These are phyloP conservation scores for Actinopyga echinites DNA, from an alignment of 53 echinoderm and acorn worm species.

Conservation along the genomic window DNA sequence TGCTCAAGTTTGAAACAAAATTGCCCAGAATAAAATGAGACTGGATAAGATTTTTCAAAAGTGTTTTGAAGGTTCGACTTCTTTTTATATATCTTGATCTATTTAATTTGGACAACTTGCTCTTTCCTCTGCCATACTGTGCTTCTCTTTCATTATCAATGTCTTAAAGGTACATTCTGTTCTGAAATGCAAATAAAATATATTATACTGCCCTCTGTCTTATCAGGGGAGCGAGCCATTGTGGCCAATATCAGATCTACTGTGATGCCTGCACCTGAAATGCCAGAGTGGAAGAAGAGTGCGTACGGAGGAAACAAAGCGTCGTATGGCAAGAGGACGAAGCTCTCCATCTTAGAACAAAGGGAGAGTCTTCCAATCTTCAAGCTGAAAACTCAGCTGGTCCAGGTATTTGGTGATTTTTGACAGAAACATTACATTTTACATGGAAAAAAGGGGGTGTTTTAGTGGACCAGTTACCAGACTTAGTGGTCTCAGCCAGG, in stretches of 20 bases:
- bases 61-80: too few species aligned
- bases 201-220: background rate
- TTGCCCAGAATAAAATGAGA: too few species aligned
- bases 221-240: slow-evolving; percentile 77
- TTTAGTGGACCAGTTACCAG: too few species aligned
- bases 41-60: too few species aligned
- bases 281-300: slow-evolving; percentile 98
- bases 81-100: too few species aligned
- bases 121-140: too few species aligned
- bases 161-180: background rate
- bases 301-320: slow-evolving; percentile 99
- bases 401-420: slow-evolving; percentile 58
- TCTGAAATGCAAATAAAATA: background rate
- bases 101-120: too few species aligned
- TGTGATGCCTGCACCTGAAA: slow-evolving; percentile 85
- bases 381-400: slow-evolving; percentile 82
- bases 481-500: too few species aligned
- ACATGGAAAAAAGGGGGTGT: too few species aligned
- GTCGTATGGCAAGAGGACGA: slow-evolving; percentile 90
- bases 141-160: background rate
- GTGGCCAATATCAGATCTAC: slow-evolving; percentile 88
- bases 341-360: slow-evolving; percentile 96
- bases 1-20: too few species aligned
- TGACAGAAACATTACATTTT: too few species aligned
- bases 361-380: slow-evolving; percentile 89